A percentile compares a stretch with the other conserved stretches of the same genome.
Conservation (phyloP, 2,888 invertebrate species). For the Fragum sueziense region DNA sequence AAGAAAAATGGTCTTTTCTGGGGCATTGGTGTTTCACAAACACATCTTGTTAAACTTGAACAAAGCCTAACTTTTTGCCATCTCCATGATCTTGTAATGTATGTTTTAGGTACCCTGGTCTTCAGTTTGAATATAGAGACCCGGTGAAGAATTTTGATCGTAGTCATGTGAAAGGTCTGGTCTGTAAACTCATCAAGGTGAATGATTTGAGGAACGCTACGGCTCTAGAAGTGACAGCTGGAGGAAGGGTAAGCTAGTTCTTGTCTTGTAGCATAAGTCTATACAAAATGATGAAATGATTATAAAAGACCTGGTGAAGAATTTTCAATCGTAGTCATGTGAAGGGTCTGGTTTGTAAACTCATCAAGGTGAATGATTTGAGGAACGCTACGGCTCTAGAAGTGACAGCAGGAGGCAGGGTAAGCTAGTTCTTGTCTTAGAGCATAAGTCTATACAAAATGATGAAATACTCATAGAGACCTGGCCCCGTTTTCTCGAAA, state of each 20-base stretch:
- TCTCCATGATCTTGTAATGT: too few relatives aligned
- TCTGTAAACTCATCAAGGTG: slow-evolving; percentile 90
- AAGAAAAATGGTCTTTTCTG: too few relatives aligned
- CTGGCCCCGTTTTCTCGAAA: too few relatives aligned
- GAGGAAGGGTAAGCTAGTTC: slow-evolving; percentile 90
- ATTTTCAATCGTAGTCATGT: slow-evolving; percentile 84
- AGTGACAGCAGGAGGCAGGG: slow-evolving; percentile 92
- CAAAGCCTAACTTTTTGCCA: too few relatives aligned
- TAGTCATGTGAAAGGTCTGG: slow-evolving; percentile 87
- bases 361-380: slow-evolving; percentile 89
- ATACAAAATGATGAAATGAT: too few relatives aligned
- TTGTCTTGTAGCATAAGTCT: too few relatives aligned
- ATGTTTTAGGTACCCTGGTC: slow-evolving; percentile 80
- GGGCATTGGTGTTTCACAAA: too few relatives aligned
- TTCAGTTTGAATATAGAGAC: slow-evolving; percentile 89
- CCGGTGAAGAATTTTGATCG: slow-evolving; percentile 85
- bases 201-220: slow-evolving; percentile 88
- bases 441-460: too few relatives aligned
- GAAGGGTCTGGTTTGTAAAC: slow-evolving; percentile 89
- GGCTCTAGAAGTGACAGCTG: slow-evolving; percentile 93
- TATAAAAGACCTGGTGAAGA: slow-evolving; percentile 88
- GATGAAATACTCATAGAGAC: too few relatives aligned
- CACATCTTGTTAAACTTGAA: too few relatives aligned
- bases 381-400: slow-evolving; percentile 91
- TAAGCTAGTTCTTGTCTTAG: too few relatives aligned